phyloP scores from a whole-genome alignment of 2,797 vertebrate genomes.

The Ibycter americanus region DNA sequence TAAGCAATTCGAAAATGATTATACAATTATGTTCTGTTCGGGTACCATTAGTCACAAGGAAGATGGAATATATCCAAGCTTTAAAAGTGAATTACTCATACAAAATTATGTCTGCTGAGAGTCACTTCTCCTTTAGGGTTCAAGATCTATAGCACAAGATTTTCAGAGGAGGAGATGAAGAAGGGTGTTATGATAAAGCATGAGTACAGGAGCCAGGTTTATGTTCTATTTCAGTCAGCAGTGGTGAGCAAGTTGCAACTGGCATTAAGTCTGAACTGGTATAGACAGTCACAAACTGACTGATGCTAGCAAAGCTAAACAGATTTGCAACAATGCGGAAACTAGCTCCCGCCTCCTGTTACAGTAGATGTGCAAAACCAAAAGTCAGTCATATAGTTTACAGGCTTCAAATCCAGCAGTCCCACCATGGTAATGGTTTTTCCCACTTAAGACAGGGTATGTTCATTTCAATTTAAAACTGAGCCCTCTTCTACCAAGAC shows the following conservation, averaged over 20 bases:
- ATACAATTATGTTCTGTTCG: slow-evolving; percentile 69
- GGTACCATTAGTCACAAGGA: slow-evolving; percentile 76
- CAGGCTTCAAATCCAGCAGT: background rate
- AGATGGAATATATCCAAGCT: slow-evolving; percentile 69
- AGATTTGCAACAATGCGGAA: background rate
- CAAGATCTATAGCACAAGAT: background rate
- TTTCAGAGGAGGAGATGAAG: background rate
- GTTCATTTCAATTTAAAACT: background rate
- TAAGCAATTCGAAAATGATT: slow-evolving; percentile 76
- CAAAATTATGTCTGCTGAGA: slow-evolving; percentile 63
- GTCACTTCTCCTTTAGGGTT: slow-evolving; percentile 63
- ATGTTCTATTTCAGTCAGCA: background rate
- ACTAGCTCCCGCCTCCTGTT: background rate
- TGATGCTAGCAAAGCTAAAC: background rate
- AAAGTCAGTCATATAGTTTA: background rate
- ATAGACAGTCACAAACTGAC: background rate
- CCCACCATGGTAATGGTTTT: background rate
- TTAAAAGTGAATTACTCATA: slow-evolving; percentile 72
- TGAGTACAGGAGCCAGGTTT: background rate
- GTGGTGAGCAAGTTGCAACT: slow-evolving; percentile 19
- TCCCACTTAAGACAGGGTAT: background rate
- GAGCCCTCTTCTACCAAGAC: background rate
- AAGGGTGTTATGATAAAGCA: background rate
- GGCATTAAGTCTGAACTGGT: background rate
- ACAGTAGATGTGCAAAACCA: background rate